Evolutionary conservation across 2,113 vertebrate genomes (phyloP), one percentile per base, ranked within the genome.

Genomic region (Eonycteris spelaea): DNA sequence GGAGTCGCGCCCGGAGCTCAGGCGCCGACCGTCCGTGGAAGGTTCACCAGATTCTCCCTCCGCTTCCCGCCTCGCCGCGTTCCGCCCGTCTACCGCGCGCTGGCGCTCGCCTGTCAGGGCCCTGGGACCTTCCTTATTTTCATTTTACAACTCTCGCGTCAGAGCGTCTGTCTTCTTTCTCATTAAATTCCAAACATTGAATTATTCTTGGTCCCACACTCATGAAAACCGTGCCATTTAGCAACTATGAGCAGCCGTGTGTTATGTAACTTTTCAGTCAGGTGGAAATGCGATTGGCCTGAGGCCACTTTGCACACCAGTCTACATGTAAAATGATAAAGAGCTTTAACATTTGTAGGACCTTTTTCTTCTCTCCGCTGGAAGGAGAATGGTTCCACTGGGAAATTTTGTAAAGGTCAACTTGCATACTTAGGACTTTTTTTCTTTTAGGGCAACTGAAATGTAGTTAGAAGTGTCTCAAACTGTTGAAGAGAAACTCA

Each of bases 31-130:
- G 9, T 21, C 0, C 0, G 6, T 2, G 8, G 33, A 3, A 9
- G 28, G 16, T 11, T 4, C 0, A 0, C 0, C 22, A 2, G 1
- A 0, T 8, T 0, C 0, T 4, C 1, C 4, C 26, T 2, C 12
- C 2, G 19, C 12, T 12, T 22, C 4, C 7, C 21, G 14, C 13
- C 11, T 33, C 6, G 3, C 33, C 19, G 7, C 45, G 35, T 16
- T 6, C 3, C 11, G 15, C 22, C 30, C 7, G 0, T 15, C 2
- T 2, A 0, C 1, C 1, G 19, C 63, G 43, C 30, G 0, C 9
- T 2, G 26, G 3, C 10, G 2, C 16, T 26, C 1, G 16, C 21
- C 2, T 0, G 40, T 14, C 15, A 1, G 55, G n/a, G 10, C 48
- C 35, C 45, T 28, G 6, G 24, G 15, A 33, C 33, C 9, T 40